Base-by-base conservation (phyloP, 2,797 vertebrate species). In the Acanthis flammea region DNA sequence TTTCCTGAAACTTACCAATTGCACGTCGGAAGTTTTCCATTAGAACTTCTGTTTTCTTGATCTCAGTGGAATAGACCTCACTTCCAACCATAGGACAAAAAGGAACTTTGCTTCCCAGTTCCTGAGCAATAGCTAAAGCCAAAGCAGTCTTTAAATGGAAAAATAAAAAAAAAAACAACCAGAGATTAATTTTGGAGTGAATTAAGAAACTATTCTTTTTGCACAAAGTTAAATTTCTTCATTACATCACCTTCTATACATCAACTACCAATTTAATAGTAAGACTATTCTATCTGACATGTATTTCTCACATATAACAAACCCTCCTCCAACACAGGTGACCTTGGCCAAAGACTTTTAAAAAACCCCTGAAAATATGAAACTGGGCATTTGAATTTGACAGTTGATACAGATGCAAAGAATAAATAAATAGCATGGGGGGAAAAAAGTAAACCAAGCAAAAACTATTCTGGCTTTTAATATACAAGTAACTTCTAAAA, bases 1-100 rank as follows among this genome's bases (percentile, higher is more conserved):
- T 81, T 48, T 30, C 70, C 25, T 9, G 47, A 35, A 73, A 95
- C 99, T 98, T 95, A 99, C 99, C 99, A 30, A 99, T 99, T 22
- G 99, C 99, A 90, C 99, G 98, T 90, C 99, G 98, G 97, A 99
- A 99, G 97, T 99, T 99, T 98, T 99, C 99, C 99, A 99, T 99
- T 42, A 99, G 97, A 66, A 99, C 99, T 97, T 99, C 99, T 2
- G 99, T 99, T 97, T 99, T 99, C 98, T 99, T 99, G 84, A 99
- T 99, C 97, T 99, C 99, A 2, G 99, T 98, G 5, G 99, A 99
- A 97, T 99, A 99, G 27, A 99, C 99, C 90, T 99, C 99, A 74
- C 99, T 99, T 79, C 99, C 99, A 80, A 99, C 99, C 99, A 99
- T 99, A 7, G 99, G 99, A 94, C 99, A 99, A 97, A 99, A 99